Evolutionary conservation across 2,888 invertebrate species (phyloP).

Genomic region (Acholoe squamosa): DNA sequence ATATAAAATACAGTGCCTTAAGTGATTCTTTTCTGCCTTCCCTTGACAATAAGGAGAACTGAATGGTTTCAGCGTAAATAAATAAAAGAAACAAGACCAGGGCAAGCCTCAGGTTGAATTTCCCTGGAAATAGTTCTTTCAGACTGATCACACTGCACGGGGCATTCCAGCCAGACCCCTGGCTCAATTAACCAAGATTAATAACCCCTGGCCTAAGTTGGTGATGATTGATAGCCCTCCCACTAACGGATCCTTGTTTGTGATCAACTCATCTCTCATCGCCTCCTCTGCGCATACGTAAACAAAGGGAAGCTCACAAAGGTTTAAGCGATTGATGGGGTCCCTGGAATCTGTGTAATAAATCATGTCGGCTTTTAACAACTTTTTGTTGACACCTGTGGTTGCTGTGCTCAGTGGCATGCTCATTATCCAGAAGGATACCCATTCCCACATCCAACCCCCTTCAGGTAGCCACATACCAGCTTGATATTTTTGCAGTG

Average conservation of each 20-base stretch:
- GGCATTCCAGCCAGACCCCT: no score
- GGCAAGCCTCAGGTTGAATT: no score
- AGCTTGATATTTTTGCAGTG: not conserved
- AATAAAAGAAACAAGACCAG: no score
- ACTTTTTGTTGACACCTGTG: slow-evolving; percentile 17
- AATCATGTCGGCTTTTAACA: slow-evolving; percentile 33
- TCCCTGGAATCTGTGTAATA: slow-evolving; percentile 1
- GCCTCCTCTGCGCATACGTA: slow-evolving; percentile 17
- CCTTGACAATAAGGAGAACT: no score
- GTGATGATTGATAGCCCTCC: not conserved
- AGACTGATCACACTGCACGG: no score
- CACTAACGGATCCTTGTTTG: not conserved
- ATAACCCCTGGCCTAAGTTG: not conserved
- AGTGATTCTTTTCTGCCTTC: no score
- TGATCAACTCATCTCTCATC: slow-evolving; percentile 25
- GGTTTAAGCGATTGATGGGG: slow-evolving; percentile 47
- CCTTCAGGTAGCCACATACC: not conserved
- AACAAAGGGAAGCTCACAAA: not conserved
- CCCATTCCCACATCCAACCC: no score
- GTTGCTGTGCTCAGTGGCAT: not conserved
- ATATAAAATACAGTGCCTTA: no score
- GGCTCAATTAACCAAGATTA: slow-evolving; percentile 40
- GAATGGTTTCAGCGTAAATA: no score
- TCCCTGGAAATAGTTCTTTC: no score
- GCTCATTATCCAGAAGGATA: no score